A percentile compares a stretch with the other conserved stretches of the same genome.
These are phyloP conservation scores for Melieria crassipennis DNA, from an alignment of 2,888 invertebrate genomes.

Conservation along the genomic window DNA sequence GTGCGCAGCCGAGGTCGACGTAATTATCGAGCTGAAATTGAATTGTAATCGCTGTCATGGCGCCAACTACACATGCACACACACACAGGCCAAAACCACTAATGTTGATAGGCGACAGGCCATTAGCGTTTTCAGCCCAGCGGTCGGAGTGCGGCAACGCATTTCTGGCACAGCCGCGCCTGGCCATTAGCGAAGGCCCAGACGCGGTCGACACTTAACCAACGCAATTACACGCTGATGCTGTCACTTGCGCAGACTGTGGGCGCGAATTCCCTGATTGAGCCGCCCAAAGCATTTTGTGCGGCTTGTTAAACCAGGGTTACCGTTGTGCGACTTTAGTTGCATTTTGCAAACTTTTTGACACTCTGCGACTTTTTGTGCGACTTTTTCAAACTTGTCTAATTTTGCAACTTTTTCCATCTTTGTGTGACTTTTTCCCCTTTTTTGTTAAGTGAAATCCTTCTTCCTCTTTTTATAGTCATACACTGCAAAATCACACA, in stretches of 20 bases:
- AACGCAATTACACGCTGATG: constrained; percentile 13
- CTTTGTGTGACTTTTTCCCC: background rate
- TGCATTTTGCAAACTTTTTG: too few relatives aligned
- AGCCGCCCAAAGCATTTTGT: background rate
- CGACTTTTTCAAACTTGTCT: too few relatives aligned
- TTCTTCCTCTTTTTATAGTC: too few relatives aligned
- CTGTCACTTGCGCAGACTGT: background rate
- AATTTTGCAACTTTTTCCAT: too few relatives aligned
- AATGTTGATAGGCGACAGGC: background rate
- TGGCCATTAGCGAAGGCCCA: background rate
- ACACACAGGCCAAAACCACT: background rate
- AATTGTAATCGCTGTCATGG: background rate
- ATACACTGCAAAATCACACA: too few relatives aligned
- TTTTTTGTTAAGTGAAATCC: background rate
- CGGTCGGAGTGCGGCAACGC: background rate
- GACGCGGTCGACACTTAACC: background rate
- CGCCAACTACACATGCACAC: background rate
- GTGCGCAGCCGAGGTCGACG: background rate
- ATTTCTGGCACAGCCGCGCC: background rate
- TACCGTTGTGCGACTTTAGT: too few relatives aligned
- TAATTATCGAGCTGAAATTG: background rate
- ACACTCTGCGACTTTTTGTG: too few relatives aligned
- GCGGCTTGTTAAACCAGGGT: too few relatives aligned
- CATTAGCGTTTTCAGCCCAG: background rate
- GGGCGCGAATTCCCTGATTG: too few relatives aligned